A percentile compares a stretch with the other conserved stretches of the same genome.
phyloP scores from a whole-genome alignment of 2,888 invertebrate species.

The Abrostola tripartita region DNA sequence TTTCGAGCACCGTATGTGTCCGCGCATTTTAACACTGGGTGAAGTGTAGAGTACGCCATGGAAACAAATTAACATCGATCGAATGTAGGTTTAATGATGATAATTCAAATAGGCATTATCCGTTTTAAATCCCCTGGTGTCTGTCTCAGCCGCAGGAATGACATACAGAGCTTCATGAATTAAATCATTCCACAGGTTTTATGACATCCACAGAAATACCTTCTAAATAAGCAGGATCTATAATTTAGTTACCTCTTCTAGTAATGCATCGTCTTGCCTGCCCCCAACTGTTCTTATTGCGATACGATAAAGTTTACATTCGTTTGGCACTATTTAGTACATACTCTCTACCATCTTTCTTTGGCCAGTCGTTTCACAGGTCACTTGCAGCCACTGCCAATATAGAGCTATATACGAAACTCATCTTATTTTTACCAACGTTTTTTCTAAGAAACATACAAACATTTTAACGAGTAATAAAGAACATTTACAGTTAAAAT shows the following conservation, averaged over 20 bases:
- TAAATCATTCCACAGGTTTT: background rate
- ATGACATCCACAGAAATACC: background rate
- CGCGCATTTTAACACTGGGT: no score
- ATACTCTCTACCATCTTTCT: slow-evolving; percentile 2
- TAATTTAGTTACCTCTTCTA: slow-evolving; percentile 21
- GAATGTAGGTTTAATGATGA: no score
- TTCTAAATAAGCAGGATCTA: background rate
- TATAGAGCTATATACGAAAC: slow-evolving; percentile 22
- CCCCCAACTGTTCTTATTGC: slow-evolving; percentile 20
- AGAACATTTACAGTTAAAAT: no score
- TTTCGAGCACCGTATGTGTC: no score
- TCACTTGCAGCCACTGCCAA: slow-evolving; percentile 27
- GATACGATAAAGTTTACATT: slow-evolving; percentile 33
- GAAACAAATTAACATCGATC: no score
- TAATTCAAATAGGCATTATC: no score
- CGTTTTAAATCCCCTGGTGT: no score
- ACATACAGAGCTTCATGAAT: no score
- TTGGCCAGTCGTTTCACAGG: slow-evolving; percentile 21
- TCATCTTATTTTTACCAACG: background rate
- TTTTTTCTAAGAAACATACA: no score
- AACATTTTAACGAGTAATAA: no score
- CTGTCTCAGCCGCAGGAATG: no score
- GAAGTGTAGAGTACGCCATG: no score
- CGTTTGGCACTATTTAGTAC: slow-evolving; percentile 6
- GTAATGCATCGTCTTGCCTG: background rate